These are phyloP conservation scores for Glossophaga mutica DNA, from an alignment of 2,797 vertebrate genomes.

Conservation along the genomic window DNA sequence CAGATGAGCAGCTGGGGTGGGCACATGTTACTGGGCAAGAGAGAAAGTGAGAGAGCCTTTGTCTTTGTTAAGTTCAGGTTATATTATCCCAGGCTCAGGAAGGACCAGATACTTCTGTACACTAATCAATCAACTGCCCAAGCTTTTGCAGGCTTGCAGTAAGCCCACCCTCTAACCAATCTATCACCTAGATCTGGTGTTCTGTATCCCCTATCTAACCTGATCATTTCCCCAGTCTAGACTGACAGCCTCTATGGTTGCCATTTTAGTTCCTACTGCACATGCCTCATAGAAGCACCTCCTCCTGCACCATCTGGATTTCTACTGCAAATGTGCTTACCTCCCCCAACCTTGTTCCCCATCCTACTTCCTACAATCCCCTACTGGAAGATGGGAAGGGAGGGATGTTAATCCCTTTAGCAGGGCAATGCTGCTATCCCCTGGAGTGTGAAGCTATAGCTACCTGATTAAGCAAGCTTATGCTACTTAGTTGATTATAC, in stretches of 20 bases:
- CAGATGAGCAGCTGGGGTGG: not conserved
- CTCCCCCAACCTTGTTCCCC: not conserved
- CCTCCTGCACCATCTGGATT: not conserved
- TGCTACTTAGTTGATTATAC: not conserved
- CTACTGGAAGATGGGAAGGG: not conserved
- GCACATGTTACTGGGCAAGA: not conserved
- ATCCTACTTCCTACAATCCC: not conserved
- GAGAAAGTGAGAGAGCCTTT: not conserved
- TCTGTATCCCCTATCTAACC: not conserved
- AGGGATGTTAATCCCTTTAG: not conserved
- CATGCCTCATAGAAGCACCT: not conserved
- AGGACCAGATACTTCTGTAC: not conserved
- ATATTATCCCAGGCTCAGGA: not conserved
- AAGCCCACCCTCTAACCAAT: not conserved
- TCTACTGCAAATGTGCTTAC: not conserved
- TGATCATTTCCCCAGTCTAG: not conserved
- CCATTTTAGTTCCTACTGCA: too few species aligned
- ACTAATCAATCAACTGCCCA: not conserved
- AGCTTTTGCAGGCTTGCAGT: not conserved
- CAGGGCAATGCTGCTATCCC: not conserved
- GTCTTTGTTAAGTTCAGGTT: not conserved
- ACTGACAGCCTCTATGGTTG: not conserved
- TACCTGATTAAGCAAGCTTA: not conserved
- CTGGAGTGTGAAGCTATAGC: not conserved
- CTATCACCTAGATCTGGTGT: not conserved